Evolutionary conservation across 2,113 vertebrate genomes (phyloP).

Genomic region (Zeus faber): DNA sequence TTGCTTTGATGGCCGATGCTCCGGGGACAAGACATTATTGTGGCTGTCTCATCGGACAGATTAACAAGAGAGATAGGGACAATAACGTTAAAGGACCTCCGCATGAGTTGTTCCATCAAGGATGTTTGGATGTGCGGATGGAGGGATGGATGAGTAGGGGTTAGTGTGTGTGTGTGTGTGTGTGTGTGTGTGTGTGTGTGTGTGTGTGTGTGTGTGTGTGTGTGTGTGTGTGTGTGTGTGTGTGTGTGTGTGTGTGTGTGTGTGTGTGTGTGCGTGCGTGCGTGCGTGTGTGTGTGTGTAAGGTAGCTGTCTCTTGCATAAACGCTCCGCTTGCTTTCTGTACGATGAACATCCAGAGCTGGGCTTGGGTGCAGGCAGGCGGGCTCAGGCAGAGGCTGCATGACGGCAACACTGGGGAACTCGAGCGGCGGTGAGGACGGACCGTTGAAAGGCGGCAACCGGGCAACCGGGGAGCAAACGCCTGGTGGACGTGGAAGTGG

Average conservation of each 20-base stretch:
- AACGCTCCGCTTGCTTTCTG: too few relatives aligned
- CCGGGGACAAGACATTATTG: slow-evolving; percentile 43
- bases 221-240: too few relatives aligned
- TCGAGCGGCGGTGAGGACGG: too few relatives aligned
- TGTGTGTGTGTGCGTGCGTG: slow-evolving; percentile 3
- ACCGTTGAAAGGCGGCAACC: too few relatives aligned
- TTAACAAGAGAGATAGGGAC: slow-evolving; percentile 54
- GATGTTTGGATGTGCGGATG: too few relatives aligned
- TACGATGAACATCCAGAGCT: too few relatives aligned
- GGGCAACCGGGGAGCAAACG: background rate
- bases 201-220: slow-evolving; percentile 6
- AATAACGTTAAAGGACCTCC: slow-evolving; percentile 51
- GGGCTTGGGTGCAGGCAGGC: too few relatives aligned
- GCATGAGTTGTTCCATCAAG: slow-evolving; percentile 47
- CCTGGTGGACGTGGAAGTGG: slow-evolving; percentile 27
- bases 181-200: slow-evolving; percentile 2
- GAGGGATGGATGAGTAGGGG: too few relatives aligned
- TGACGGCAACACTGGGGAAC: background rate
- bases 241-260: background rate
- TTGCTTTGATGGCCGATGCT: slow-evolving; percentile 9
- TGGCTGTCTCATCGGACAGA: slow-evolving; percentile 43
- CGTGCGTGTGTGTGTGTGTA: background rate
- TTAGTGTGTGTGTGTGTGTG: slow-evolving; percentile 11
- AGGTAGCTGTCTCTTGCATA: too few relatives aligned
- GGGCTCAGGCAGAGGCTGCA: slow-evolving; percentile 13